Percentiles rank a stretch among this genome's conserved stretches.
Evolutionary conservation across 1,140 invertebrate species (phyloP).

Genomic region (Mycetomoellerius zeteki): DNA sequence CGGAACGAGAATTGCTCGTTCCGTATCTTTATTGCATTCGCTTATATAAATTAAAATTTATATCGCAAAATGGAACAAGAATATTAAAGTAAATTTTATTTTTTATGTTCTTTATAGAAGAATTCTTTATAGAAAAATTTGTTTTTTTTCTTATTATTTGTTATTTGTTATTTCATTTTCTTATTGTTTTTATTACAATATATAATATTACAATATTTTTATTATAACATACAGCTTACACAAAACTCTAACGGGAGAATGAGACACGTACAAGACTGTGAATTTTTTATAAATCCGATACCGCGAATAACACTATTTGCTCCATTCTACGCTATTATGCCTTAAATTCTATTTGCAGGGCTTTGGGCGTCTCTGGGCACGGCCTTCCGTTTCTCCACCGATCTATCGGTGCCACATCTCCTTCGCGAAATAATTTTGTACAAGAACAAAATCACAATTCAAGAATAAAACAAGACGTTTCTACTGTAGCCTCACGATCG

Average conservation of each 20-base stretch:
- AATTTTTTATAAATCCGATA: conserved; percentile 5
- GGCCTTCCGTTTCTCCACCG: conserved; percentile 67
- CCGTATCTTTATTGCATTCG: background rate
- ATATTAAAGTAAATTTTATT: conserved; percentile 2
- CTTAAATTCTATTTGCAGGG: conserved; percentile 66
- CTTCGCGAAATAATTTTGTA: conserved; percentile 51
- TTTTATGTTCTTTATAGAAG: background rate
- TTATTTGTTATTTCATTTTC: too few species aligned
- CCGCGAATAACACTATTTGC: conserved; percentile 7
- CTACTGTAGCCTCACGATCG: conserved; percentile 40
- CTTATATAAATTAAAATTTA: conserved; percentile 16
- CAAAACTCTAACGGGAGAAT: background rate
- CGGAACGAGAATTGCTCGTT: conserved; percentile 43
- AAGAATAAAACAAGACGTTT: conserved; percentile 36
- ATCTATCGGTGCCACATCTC: conserved; percentile 62
- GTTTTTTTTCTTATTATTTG: too few species aligned
- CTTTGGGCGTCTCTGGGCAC: conserved; percentile 78
- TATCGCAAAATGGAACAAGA: conserved; percentile 55
- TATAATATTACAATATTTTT: background rate
- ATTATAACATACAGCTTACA: background rate
- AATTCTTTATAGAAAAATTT: background rate
- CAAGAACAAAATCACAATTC: conserved; percentile 67
- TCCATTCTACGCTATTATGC: conserved; percentile 45
- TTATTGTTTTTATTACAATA: background rate
- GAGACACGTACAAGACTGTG: background rate